phyloP scores from a whole-genome alignment of 2,113 vertebrate species.

The Felis catus region DNA sequence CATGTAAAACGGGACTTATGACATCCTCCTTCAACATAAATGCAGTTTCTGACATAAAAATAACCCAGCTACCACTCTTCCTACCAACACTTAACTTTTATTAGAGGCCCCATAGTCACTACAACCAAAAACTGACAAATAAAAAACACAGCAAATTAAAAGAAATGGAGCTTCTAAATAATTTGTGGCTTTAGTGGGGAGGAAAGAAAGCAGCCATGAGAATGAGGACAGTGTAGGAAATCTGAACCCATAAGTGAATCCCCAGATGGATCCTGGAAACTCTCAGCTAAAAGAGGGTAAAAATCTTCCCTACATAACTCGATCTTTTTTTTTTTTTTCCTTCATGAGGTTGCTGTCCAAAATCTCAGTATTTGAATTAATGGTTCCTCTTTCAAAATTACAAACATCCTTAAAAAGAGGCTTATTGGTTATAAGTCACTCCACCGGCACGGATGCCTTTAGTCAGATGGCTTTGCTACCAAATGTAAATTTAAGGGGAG shows the following conservation, averaged over 20 bases:
- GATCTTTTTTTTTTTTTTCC: not conserved
- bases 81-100: not conserved
- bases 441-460: not conserved
- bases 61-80: not conserved
- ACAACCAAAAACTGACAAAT: not conserved
- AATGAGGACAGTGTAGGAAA: not conserved
- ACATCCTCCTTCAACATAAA: not conserved
- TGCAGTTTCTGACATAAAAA: not conserved
- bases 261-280: not conserved
- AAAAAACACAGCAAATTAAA: not conserved
- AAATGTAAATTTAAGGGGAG: constrained; percentile 1
- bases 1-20: not conserved
- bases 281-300: not conserved
- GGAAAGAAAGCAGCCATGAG: not conserved
- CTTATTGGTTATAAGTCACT: not conserved
- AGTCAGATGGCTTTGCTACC: not conserved
- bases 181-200: not conserved
- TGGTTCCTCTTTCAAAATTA: not conserved
- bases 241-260: not conserved
- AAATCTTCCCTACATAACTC: not conserved
- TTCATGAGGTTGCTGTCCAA: not conserved
- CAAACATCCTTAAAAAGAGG: not conserved
- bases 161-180: not conserved
- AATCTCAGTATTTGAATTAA: constrained; percentile 3
- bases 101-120: not conserved